Evolutionary conservation across 2,113 vertebrate species (phyloP).

Genomic region (Natator depressus): DNA sequence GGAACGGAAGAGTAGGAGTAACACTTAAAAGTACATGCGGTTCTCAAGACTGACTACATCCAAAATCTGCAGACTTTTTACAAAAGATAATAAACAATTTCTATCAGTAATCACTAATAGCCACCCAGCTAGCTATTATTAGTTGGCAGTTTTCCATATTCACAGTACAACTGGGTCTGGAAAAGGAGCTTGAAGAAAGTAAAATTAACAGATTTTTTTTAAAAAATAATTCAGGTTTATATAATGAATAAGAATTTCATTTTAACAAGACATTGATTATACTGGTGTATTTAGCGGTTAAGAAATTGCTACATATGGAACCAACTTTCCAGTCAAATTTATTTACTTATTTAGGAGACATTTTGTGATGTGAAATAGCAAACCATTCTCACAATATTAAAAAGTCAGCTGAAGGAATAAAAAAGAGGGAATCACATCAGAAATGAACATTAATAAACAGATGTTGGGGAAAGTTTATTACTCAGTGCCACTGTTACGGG

Average conservation of each 20-base stretch:
- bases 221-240: background rate
- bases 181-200: background rate
- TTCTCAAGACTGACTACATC: background rate
- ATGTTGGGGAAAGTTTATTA: background rate
- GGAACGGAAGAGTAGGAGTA: background rate
- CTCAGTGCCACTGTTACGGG: background rate
- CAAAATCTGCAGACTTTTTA: background rate
- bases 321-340: background rate
- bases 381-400: background rate
- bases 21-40: background rate
- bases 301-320: background rate
- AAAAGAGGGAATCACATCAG: background rate
- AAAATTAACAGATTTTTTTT: background rate
- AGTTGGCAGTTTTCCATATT: background rate
- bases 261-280: background rate
- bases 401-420: background rate
- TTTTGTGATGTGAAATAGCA: slow-evolving; percentile 13
- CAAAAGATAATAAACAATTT: background rate
- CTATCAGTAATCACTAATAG: background rate
- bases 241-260: background rate
- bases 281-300: background rate
- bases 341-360: background rate
- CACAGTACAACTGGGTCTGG: background rate
- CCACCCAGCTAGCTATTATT: background rate
- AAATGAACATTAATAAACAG: background rate